Conservation (phyloP, 2,797 vertebrate species). For the Melanotaenia parkinsoni region DNA sequence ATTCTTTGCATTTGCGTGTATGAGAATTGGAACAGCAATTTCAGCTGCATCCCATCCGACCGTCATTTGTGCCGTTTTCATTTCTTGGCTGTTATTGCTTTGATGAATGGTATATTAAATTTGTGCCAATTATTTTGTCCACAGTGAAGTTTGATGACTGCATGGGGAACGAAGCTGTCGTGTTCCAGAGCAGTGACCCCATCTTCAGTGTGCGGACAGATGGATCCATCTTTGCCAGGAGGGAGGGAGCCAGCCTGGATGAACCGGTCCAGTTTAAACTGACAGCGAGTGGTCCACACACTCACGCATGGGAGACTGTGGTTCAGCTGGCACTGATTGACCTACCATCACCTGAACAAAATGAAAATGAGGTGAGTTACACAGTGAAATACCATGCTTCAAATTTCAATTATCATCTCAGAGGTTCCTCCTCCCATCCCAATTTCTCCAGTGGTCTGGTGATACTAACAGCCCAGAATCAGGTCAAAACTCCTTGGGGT, state of each 20-base stretch:
- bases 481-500: constrained; percentile 72
- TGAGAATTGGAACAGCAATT: constrained; percentile 5
- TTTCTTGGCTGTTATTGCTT: constrained; percentile 3
- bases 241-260: constrained; percentile 78
- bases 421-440: constrained; percentile 49
- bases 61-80: constrained; percentile 3
- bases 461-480: constrained; percentile 64
- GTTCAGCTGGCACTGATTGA: constrained; percentile 85
- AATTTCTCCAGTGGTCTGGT: constrained; percentile 59
- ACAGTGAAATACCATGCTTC: constrained; percentile 47
- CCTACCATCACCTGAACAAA: constrained; percentile 64
- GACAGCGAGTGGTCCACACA: constrained; percentile 80
- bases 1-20: not conserved
- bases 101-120: constrained; percentile 11
- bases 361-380: constrained; percentile 75
- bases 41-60: not conserved
- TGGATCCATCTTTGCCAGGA: constrained; percentile 86
- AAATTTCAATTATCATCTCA: constrained; percentile 58
- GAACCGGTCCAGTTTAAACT: constrained; percentile 87
- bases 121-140: constrained; percentile 55
- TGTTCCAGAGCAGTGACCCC: constrained; percentile 87
- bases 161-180: constrained; percentile 81
- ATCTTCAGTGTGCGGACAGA: constrained; percentile 87
- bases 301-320: constrained; percentile 85
- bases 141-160: constrained; percentile 93